A percentile compares a stretch with the other conserved stretches of the same genome.
Evolutionary conservation across 2,797 vertebrate species (phyloP).

Genomic region (Premnoplex brunnescens): DNA sequence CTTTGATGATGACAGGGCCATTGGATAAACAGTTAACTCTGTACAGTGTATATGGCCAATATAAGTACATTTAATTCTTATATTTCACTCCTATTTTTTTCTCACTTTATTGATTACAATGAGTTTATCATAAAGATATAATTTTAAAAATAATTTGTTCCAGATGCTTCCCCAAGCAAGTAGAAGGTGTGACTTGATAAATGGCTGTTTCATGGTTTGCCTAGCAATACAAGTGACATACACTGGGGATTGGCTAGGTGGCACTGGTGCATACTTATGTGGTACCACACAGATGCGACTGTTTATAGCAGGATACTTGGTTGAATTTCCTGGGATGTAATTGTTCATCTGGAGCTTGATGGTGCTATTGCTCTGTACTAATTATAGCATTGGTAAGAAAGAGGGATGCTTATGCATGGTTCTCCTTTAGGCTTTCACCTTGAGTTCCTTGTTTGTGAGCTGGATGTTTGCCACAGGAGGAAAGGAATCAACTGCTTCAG

Average conservation of each 20-base stretch:
- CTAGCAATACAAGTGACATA: background rate
- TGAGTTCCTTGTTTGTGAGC: background rate
- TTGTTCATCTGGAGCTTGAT: conserved; percentile 57
- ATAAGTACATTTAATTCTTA: background rate
- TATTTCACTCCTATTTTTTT: background rate
- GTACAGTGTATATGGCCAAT: background rate
- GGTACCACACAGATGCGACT: background rate
- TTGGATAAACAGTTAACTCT: background rate
- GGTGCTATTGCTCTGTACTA: conserved; percentile 63
- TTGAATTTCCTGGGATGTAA: conserved; percentile 7
- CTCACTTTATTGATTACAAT: background rate
- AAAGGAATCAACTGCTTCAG: background rate
- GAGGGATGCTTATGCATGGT: background rate
- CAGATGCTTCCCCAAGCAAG: background rate
- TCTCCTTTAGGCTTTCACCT: background rate
- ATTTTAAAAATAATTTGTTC: background rate
- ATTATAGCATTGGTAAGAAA: background rate
- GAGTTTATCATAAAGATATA: background rate
- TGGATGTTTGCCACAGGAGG: background rate
- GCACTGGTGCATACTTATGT: conserved; percentile 56
- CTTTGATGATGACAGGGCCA: background rate
- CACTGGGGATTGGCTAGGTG: conserved; percentile 53
- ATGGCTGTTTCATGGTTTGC: background rate
- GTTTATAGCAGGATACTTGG: background rate
- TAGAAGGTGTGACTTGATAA: background rate